These are phyloP conservation scores for Lampris megalopsis DNA, from an alignment of 2,113 vertebrate genomes.

Conservation along the genomic window DNA sequence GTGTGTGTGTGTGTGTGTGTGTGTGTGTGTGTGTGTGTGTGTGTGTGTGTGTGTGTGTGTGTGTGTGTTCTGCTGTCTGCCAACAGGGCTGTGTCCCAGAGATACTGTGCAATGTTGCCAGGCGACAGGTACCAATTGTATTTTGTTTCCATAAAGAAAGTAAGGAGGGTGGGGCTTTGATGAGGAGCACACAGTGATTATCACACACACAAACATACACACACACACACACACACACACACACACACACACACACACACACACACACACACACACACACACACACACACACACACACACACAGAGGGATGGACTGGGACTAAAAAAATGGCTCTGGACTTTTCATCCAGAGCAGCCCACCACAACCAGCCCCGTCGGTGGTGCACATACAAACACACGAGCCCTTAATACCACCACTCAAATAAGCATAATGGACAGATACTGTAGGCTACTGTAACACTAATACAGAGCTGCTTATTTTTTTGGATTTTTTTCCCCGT, in stretches of 20 bases:
- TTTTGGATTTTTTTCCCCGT: too few species aligned
- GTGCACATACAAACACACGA: too few species aligned
- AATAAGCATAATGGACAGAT: too few species aligned
- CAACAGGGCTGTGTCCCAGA: conserved; percentile 70
- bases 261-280: conserved; percentile 14
- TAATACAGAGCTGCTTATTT: too few species aligned
- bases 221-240: background rate
- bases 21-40: conserved; percentile 3
- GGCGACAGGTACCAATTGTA: conserved; percentile 83
- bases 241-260: background rate
- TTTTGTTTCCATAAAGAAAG: conserved; percentile 75
- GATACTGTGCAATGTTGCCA: conserved; percentile 81
- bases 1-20: conserved; percentile 6
- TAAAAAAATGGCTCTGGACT: too few species aligned
- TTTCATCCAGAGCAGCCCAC: too few species aligned
- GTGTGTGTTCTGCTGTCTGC: conserved; percentile 6
- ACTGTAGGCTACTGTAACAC: too few species aligned
- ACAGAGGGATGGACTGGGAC: background rate
- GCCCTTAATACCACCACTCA: too few species aligned
- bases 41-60: conserved; percentile 1
- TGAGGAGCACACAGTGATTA: conserved; percentile 77
- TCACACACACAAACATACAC: conserved; percentile 38
- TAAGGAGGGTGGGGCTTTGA: conserved; percentile 75
- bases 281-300: conserved; percentile 6
- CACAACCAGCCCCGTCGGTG: too few species aligned